These are phyloP conservation scores for Lysiphlebus fabarum DNA, from an alignment of 1,140 invertebrate species.

Conservation along the genomic window DNA sequence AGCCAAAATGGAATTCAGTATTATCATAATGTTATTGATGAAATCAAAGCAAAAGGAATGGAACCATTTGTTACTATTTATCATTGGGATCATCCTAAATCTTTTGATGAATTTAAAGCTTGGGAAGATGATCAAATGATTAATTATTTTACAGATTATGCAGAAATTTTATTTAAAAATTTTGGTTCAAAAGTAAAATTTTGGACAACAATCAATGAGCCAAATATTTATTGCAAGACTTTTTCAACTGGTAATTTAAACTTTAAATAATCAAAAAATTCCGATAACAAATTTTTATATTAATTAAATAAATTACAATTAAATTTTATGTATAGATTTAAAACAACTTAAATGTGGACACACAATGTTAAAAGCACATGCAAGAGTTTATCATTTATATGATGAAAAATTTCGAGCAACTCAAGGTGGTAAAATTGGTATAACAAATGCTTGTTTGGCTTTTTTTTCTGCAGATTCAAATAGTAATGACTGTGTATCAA, in stretches of 20 bases:
- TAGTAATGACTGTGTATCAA: slow-evolving; percentile 29
- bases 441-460: slow-evolving; percentile 24
- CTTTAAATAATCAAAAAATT: too few species aligned
- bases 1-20: slow-evolving; percentile 58
- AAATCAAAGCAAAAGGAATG: slow-evolving; percentile 55
- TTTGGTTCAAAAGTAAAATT: slow-evolving; percentile 52
- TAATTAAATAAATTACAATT: too few species aligned
- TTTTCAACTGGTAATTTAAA: too few species aligned
- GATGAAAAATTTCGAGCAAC: slow-evolving; percentile 59
- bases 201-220: slow-evolving; percentile 56
- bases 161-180: slow-evolving; percentile 51
- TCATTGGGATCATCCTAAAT: slow-evolving; percentile 58
- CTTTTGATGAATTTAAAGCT: slow-evolving; percentile 59
- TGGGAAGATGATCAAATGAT: slow-evolving; percentile 60
- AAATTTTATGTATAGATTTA: too few species aligned
- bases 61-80: slow-evolving; percentile 56
- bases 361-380: slow-evolving; percentile 58
- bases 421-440: slow-evolving; percentile 56
- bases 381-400: slow-evolving; percentile 62
- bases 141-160: slow-evolving; percentile 58
- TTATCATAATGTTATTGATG: slow-evolving; percentile 60
- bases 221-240: slow-evolving; percentile 48
- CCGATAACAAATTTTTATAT: too few species aligned
- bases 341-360: too few species aligned
- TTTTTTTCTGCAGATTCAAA: slow-evolving; percentile 26